Conservation (phyloP, 2,888 invertebrate genomes). For the Chrysomela aeneicollis region DNA sequence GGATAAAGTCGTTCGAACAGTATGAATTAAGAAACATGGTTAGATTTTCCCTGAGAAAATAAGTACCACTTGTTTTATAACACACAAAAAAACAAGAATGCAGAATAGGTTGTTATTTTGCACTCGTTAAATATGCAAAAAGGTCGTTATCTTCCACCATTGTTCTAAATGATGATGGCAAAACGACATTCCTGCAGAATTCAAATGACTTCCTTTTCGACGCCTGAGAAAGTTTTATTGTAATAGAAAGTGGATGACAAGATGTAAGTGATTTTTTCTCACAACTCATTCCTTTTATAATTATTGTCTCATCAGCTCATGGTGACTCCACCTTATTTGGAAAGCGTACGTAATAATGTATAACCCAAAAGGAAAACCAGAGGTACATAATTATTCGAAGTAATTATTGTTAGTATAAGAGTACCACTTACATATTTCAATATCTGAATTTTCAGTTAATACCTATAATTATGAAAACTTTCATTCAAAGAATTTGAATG, state of each 20-base stretch:
- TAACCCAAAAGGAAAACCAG: neutral
- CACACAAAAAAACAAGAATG: no score
- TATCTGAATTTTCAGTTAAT: neutral
- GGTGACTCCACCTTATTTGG: constrained; percentile 1
- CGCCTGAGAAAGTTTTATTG: constrained; percentile 43
- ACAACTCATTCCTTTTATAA: neutral
- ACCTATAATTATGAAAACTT: no score
- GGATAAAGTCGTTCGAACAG: no score
- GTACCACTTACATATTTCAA: neutral
- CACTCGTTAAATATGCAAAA: neutral
- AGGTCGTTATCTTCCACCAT: constrained; percentile 9
- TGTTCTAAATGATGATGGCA: constrained; percentile 13
- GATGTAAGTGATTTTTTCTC: constrained; percentile 24
- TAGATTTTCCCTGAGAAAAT: no score
- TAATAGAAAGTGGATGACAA: constrained; percentile 41
- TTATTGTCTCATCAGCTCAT: constrained; percentile 1
- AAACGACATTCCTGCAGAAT: constrained; percentile 26
- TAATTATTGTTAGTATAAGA: neutral
- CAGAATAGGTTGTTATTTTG: neutral
- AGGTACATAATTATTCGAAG: neutral
- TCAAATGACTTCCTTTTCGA: constrained; percentile 42
- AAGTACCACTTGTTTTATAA: no score
- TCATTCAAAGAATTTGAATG: no score
- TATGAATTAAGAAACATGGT: no score
- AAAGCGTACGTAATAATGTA: neutral